Percentiles rank a stretch among this genome's conserved stretches.
These are phyloP conservation scores for Alectura lathami DNA, from an alignment of 2,113 vertebrate species.

Conservation along the genomic window DNA sequence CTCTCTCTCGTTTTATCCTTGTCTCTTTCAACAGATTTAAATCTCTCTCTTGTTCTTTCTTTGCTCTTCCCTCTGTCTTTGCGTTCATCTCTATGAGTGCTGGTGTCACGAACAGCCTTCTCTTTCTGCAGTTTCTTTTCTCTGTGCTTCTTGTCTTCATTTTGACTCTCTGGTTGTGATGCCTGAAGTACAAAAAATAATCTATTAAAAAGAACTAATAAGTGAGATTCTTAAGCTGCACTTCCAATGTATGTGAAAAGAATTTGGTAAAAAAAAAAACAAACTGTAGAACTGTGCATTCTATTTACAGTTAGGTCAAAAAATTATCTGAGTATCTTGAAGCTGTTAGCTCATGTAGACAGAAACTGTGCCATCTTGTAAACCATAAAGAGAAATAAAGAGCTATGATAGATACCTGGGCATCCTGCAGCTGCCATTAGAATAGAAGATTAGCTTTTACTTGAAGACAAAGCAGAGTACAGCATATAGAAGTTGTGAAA, in stretches of 20 bases:
- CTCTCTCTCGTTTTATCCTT: conserved; percentile 60
- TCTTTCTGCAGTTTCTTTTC: conserved; percentile 66
- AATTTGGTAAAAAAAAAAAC: neutral
- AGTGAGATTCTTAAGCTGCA: neutral
- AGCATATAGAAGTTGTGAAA: neutral
- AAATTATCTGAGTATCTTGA: neutral
- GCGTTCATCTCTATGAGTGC: conserved; percentile 12
- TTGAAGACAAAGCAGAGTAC: neutral
- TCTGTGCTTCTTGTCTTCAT: conserved; percentile 68
- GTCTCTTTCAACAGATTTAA: conserved; percentile 62
- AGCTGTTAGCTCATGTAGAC: neutral
- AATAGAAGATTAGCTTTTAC: neutral
- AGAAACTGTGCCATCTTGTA: neutral
- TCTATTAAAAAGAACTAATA: neutral
- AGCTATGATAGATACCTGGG: neutral
- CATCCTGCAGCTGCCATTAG: neutral
- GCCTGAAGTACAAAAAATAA: conserved; percentile 36
- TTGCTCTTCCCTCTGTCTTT: conserved; percentile 61
- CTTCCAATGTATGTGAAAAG: neutral
- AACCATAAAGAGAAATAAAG: neutral
- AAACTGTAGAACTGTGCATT: neutral
- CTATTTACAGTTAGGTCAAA: neutral
- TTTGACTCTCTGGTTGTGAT: conserved; percentile 35
- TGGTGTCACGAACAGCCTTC: neutral
- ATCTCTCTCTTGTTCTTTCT: conserved; percentile 53